These are phyloP conservation scores for Menidia menidia DNA, from an alignment of 2,797 vertebrate species.

Conservation along the genomic window DNA sequence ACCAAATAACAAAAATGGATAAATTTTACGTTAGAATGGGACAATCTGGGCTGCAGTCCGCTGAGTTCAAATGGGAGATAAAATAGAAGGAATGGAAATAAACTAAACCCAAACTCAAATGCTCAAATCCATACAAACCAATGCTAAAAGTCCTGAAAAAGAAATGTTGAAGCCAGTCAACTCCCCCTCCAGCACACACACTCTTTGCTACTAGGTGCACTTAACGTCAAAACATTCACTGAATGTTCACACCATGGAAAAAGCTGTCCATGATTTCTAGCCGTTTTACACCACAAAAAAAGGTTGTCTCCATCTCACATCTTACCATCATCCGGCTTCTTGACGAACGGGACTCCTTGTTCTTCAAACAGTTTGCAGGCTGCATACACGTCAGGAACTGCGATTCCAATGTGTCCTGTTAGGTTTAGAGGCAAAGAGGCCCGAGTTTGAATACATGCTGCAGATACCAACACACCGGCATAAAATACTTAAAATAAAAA, in stretches of 20 bases:
- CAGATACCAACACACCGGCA: not conserved
- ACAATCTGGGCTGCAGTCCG: not conserved
- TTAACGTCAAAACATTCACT: too few relatives aligned
- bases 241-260: too few relatives aligned
- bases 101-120: not conserved
- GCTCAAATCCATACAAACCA: too few relatives aligned
- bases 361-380: constrained; percentile 97
- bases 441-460: not conserved
- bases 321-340: constrained; percentile 96
- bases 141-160: too few relatives aligned
- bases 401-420: constrained; percentile 95
- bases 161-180: too few relatives aligned
- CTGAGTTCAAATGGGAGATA: not conserved
- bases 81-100: not conserved
- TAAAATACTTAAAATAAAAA: not conserved
- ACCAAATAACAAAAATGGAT: not conserved
- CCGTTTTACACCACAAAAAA: too few relatives aligned
- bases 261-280: too few relatives aligned
- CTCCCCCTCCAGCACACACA: too few relatives aligned
- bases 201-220: too few relatives aligned
- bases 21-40: not conserved
- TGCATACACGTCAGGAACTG: constrained; percentile 91
- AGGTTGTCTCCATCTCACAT: not conserved
- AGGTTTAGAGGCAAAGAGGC: constrained; percentile 6
- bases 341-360: constrained; percentile 94